Base-by-base conservation (phyloP, 1,140 invertebrate genomes). In the Dryas iulia region DNA sequence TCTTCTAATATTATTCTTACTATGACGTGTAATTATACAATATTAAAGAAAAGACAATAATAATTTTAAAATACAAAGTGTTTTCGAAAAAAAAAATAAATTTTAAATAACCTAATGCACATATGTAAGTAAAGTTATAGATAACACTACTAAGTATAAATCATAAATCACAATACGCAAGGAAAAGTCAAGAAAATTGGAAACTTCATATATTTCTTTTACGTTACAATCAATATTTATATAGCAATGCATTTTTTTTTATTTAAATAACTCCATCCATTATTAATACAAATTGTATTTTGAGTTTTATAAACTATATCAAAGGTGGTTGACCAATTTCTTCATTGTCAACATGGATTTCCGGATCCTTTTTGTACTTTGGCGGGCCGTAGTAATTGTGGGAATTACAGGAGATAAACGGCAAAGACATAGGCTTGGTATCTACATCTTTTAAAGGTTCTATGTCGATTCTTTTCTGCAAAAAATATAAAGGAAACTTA, bases 281-380 rank as follows among this genome's bases (percentile, higher is more conserved):
- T 11, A 25, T 14, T n/a, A n/a, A 26, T 56, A n/a, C 12, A 26
- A 56, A 25, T 25, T 12, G 11, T n/a, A n/a, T 25, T 25, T 54
- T 54, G 5, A 26, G 11, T 7, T 25, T 54, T 24, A 8, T 7
- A 47, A n/a, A 56, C 12, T 66, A 66, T 54, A 65, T 52, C 61
- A 33, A 63, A 33, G 82, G 82, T 10, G 68, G 57, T 12, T 76
- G 62, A 35, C 78, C 79, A 12, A 86, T 81, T 8, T 65, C 52
- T 52, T 84, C 84, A 58, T 82, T 71, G 68, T 86, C 83, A 0
- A 86, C 53, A 10, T 67, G 47, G 14, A 84, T 83, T n/a, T 78
- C 65, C 0, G 84, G 84, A 63, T 86, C 84, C 24, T 73, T 77
- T 57, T 86, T 86, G 72, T 80, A 81, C 21, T 78, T 78, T 7